These are phyloP conservation scores for Podarcis cretensis DNA, from an alignment of 2,113 vertebrate species.

Conservation along the genomic window DNA sequence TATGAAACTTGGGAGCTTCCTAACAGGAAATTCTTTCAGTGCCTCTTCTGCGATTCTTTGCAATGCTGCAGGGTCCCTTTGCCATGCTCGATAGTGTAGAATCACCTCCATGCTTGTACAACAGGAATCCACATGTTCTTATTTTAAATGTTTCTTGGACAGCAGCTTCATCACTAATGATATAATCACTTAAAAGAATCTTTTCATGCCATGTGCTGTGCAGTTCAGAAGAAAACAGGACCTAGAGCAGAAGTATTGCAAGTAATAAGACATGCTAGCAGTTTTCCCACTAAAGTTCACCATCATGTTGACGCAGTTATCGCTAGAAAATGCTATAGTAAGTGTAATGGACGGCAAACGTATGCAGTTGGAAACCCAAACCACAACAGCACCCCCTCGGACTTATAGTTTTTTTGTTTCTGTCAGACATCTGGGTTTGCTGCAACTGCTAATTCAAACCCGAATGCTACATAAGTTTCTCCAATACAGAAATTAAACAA, in stretches of 20 bases:
- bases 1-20: slow-evolving; percentile 74
- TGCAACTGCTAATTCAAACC: neutral
- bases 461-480: neutral
- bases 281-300: neutral
- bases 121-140: slow-evolving; percentile 50
- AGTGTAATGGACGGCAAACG: neutral
- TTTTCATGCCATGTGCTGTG: slow-evolving; percentile 56
- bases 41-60: slow-evolving; percentile 76
- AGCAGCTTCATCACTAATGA: slow-evolving; percentile 41
- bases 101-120: slow-evolving; percentile 81
- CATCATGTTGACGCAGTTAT: neutral
- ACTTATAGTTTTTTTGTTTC: neutral
- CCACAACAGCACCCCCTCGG: neutral
- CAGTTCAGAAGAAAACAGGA: slow-evolving; percentile 64
- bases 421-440: neutral
- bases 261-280: slow-evolving; percentile 69
- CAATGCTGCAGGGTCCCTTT: slow-evolving; percentile 59
- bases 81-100: slow-evolving; percentile 76
- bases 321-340: slow-evolving; percentile 22
- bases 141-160: slow-evolving; percentile 46
- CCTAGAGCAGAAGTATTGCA: slow-evolving; percentile 81
- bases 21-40: slow-evolving; percentile 79
- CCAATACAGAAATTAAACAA: neutral
- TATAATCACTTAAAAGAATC: slow-evolving; percentile 48
- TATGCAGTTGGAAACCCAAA: neutral